Evolutionary conservation across 2,797 vertebrate genomes (phyloP).

Genomic region (Gouania willdenowi): DNA sequence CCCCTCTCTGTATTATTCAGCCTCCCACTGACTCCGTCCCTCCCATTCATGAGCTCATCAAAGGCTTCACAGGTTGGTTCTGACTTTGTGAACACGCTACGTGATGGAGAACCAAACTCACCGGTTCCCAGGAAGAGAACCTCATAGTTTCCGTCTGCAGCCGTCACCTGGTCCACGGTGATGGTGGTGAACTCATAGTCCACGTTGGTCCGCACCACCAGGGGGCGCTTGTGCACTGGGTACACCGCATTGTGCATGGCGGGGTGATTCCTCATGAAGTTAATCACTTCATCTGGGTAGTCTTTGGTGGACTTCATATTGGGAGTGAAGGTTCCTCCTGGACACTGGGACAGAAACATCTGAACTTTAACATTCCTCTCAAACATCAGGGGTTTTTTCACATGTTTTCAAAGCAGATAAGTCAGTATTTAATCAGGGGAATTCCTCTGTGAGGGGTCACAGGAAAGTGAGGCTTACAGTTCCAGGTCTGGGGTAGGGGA

Average conservation of each 20-base stretch:
- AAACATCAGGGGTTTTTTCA: no score
- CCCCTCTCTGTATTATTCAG: slow-evolving; percentile 30
- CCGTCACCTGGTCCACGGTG: slow-evolving; percentile 95
- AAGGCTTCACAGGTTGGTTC: slow-evolving; percentile 27
- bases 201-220: slow-evolving; percentile 91
- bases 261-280: slow-evolving; percentile 96
- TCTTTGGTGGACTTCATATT: slow-evolving; percentile 99
- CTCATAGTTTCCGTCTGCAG: slow-evolving; percentile 96
- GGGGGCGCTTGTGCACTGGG: slow-evolving; percentile 92
- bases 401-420: no score
- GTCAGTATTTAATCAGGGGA: no score
- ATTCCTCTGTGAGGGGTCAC: slow-evolving; percentile 3
- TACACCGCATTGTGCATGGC: slow-evolving; percentile 96
- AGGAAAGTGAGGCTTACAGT: slow-evolving; percentile 79
- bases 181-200: slow-evolving; percentile 97
- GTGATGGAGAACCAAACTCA: slow-evolving; percentile 53
- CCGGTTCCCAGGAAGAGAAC: slow-evolving; percentile 98
- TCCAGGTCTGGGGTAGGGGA: slow-evolving; percentile 95
- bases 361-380: no score
- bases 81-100: background rate
- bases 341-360: slow-evolving; percentile 79
- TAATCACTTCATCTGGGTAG: slow-evolving; percentile 97
- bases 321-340: slow-evolving; percentile 95
- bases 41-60: slow-evolving; percentile 24
- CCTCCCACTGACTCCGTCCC: slow-evolving; percentile 26